phyloP scores from a whole-genome alignment of 1,140 invertebrate genomes.

The Magallana gigas region DNA sequence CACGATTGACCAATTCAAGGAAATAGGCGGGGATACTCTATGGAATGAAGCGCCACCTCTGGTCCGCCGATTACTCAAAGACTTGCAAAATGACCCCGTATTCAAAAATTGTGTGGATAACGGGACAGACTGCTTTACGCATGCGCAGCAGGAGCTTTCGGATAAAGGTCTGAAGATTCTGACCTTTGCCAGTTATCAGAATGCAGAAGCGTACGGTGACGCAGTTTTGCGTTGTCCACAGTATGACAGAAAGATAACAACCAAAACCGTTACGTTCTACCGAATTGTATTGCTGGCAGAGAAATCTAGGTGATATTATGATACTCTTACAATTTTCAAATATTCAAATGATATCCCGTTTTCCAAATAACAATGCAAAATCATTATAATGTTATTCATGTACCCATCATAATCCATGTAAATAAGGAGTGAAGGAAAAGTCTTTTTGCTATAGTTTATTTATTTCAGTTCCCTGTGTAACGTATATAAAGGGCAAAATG shows the following conservation, averaged over 20 bases:
- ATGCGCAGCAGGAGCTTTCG: slow-evolving; percentile 60
- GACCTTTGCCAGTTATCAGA: slow-evolving; percentile 60
- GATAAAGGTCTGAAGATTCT: slow-evolving; percentile 57
- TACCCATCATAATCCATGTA: no score
- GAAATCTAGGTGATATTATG: neutral
- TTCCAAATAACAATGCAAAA: no score
- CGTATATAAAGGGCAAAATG: slow-evolving; percentile 50
- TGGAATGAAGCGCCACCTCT: slow-evolving; percentile 60
- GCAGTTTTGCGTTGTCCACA: slow-evolving; percentile 65
- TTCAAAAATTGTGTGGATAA: slow-evolving; percentile 57
- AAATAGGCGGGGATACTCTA: slow-evolving; percentile 64
- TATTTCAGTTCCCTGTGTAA: slow-evolving; percentile 56
- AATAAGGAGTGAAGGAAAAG: no score
- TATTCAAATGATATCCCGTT: neutral
- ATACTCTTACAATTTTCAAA: neutral
- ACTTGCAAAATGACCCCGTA: slow-evolving; percentile 57
- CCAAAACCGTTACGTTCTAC: slow-evolving; percentile 62
- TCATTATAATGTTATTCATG: no score
- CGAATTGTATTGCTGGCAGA: slow-evolving; percentile 64
- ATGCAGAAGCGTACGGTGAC: slow-evolving; percentile 66
- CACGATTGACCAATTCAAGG: slow-evolving; percentile 58
- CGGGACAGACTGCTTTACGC: slow-evolving; percentile 59
- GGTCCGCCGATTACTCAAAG: slow-evolving; percentile 47
- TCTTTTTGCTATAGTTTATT: no score
- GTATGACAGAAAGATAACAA: slow-evolving; percentile 60